Base-by-base conservation (phyloP, 2,888 invertebrate species). In the Mythimna pallens region DNA sequence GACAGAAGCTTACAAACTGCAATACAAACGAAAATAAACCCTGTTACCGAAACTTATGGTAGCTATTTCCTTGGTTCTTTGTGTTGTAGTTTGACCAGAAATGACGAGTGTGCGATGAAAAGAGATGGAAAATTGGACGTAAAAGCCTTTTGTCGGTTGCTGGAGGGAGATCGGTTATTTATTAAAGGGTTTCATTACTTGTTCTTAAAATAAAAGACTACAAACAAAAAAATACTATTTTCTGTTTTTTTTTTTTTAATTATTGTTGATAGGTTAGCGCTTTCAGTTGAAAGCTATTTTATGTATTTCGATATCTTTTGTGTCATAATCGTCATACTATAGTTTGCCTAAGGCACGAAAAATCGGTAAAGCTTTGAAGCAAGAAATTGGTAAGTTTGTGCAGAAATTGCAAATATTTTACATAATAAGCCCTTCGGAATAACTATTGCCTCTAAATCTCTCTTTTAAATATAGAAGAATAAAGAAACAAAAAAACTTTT, bases 1-100 rank as follows among this genome's bases (percentile, higher is more conserved):
- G 94, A 94, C 95, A 93, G 91, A 91, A 89, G 89, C 89, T 86
- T 89, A 82, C 80, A 75, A 79, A 73, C 57, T 40, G 47, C 8
- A 57, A 57, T 54, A 47, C 82, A 86, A 70, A 67, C 68, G 47
- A 92, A 91, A 88, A 69, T 80, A 64, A 77, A 89, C 90, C 82
- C 76, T 90, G 90, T 54, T 0, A 1, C 3, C 14, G 1, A 0
- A 9, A 0, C 0, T n/a, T 80, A 72, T 8, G 50, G 62, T 65
- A 22, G n/a, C 1, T 50, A 81, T 10, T 20, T 54, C 87, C 87
- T 76, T 83, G 87, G 70, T 68, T 54, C 77, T 83, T 75, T 75
- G 72, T 88, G n/a, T 71, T 75, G 78, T 84, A 83, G 80, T 83
- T 76, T 78, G 81, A 83, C 84, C 77, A 86, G 87, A 89, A 88